Percentiles rank a stretch among this genome's conserved stretches.
These are phyloP conservation scores for Lepidocyrtoides sp. DNA, from an alignment of 2,888 invertebrate species.

Conservation along the genomic window DNA sequence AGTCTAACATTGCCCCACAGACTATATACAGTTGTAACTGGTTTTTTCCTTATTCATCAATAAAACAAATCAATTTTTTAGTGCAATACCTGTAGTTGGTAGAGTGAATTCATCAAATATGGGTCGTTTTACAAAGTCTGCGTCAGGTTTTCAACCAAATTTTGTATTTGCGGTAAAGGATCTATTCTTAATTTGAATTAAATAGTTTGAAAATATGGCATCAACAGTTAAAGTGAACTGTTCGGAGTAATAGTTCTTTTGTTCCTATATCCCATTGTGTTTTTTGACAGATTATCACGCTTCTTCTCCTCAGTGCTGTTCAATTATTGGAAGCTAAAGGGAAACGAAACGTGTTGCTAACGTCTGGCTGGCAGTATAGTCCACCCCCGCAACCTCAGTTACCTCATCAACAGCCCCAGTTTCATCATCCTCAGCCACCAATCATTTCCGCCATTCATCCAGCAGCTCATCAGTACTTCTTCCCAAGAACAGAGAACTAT, in stretches of 20 bases:
- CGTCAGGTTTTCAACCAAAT: background rate
- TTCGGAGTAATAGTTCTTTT: background rate
- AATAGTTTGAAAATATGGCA: no score
- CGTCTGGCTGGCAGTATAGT: constrained; percentile 68
- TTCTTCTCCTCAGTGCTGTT: constrained; percentile 19
- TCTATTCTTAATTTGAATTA: background rate
- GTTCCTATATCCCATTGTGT: background rate
- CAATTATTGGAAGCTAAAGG: constrained; percentile 39
- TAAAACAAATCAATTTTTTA: background rate
- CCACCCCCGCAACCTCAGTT: constrained; percentile 10
- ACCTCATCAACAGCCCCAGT: background rate
- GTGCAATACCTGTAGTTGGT: background rate
- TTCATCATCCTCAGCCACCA: constrained; percentile 25
- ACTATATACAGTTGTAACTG: background rate
- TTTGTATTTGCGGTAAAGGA: background rate
- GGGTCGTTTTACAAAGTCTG: background rate
- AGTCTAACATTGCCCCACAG: constrained; percentile 27
- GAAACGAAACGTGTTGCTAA: constrained; percentile 55
- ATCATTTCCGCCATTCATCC: constrained; percentile 53
- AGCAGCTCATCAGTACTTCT: constrained; percentile 82
- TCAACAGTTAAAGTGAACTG: no score
- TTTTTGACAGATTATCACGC: constrained; percentile 24
- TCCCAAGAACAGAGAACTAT: constrained; percentile 84
- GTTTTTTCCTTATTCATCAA: background rate
- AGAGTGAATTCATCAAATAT: background rate